Conservation (phyloP, 2,888 invertebrate genomes). For the Pristionchus maxplancki region DNA sequence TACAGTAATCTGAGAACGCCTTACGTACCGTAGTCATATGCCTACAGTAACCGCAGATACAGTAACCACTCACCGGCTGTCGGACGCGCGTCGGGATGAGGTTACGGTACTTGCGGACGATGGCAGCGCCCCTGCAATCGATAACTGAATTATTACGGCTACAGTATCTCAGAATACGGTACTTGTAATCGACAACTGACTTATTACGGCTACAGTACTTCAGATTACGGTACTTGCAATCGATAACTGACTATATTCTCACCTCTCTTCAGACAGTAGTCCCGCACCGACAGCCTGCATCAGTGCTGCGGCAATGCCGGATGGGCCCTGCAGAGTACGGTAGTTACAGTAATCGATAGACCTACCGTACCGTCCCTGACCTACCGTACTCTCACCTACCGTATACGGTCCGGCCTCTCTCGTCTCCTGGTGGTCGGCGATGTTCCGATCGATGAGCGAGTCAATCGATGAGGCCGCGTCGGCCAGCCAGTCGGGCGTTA, state of each 20-base stretch:
- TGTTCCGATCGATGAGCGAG: slow-evolving; percentile 5
- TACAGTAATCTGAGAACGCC: background rate
- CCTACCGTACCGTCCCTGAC: background rate
- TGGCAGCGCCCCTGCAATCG: background rate
- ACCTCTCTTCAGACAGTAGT: background rate
- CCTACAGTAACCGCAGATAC: no score
- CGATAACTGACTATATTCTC: background rate
- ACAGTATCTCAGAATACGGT: background rate
- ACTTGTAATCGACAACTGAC: background rate
- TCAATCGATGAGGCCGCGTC: background rate
- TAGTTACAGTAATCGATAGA: background rate
- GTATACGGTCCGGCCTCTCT: slow-evolving; percentile 39
- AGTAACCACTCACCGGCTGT: slow-evolving; percentile 8
- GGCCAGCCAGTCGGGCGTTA: slow-evolving; percentile 6
- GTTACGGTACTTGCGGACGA: slow-evolving; percentile 1
- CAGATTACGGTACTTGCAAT: no score
- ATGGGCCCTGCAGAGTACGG: slow-evolving; percentile 22
- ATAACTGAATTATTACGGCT: background rate
- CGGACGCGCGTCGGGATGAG: slow-evolving; percentile 30
- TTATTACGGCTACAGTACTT: background rate
- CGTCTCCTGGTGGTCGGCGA: slow-evolving; percentile 25
- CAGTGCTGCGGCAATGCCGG: background rate
- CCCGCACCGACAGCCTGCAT: background rate
- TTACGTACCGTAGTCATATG: background rate
- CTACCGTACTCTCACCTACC: background rate